These are phyloP conservation scores for Lutjanus campechanus DNA, from an alignment of 2,797 vertebrate genomes.

Conservation along the genomic window DNA sequence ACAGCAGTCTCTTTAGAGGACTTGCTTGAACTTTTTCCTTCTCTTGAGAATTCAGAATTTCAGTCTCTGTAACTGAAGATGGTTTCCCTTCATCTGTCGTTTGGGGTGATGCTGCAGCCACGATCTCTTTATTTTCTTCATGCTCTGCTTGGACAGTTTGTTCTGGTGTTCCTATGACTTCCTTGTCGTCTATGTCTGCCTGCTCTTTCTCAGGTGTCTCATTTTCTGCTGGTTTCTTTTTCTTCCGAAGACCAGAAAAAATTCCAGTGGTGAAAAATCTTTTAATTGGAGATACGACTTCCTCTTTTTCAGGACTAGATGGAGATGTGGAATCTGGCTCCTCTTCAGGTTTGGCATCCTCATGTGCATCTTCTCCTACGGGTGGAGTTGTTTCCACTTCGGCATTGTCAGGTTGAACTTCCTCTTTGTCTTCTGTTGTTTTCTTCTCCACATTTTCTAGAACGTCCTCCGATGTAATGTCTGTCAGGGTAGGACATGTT, in stretches of 20 bases:
- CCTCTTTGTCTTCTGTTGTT: conserved; percentile 55
- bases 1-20: conserved; percentile 92
- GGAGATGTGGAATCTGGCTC: conserved; percentile 30
- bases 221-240: conserved; percentile 87
- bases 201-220: conserved; percentile 64
- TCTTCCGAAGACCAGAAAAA: conserved; percentile 91
- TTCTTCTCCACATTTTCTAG: conserved; percentile 58
- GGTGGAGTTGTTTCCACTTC: conserved; percentile 63
- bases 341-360: conserved; percentile 63
- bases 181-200: conserved; percentile 56
- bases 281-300: conserved; percentile 89
- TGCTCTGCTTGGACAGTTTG: conserved; percentile 45
- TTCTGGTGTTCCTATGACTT: conserved; percentile 50
- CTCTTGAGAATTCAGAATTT: conserved; percentile 87
- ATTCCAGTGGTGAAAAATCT: conserved; percentile 93
- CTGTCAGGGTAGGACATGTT: conserved; percentile 64
- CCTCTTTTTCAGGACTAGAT: conserved; percentile 71
- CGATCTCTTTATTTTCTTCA: conserved; percentile 51
- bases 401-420: conserved; percentile 34
- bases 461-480: conserved; percentile 55
- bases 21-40: conserved; percentile 89
- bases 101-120: conserved; percentile 33
- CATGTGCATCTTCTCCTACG: conserved; percentile 46
- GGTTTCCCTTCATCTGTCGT: conserved; percentile 54
- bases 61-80: conserved; percentile 77